Base-by-base conservation (phyloP, 1,140 invertebrate genomes). In the Polyergus mexicanus region DNA sequence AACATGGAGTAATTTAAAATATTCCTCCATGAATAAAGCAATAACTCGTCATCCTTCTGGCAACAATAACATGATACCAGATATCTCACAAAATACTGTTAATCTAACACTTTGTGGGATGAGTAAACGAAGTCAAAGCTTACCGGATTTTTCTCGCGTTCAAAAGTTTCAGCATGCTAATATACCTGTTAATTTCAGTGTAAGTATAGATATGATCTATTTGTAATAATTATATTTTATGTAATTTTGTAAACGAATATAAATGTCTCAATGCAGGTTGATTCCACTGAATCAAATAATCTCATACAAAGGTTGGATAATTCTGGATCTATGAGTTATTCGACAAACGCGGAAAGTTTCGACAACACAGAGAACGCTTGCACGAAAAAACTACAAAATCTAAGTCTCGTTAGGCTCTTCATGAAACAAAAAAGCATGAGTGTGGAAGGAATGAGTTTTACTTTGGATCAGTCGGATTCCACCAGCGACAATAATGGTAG, bases 361-460 rank as follows among this genome's bases (percentile, higher is more conserved):
- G 94, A 94, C 47, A 95, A 94, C 72, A 95, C 93, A 0, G 92
- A 92, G 11, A 87, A 88, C 13, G 95, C 92, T 88, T 95, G 91
- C 90, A 95, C 93, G 91, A 96, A 96, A 94, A 96, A 95, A 71
- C 77, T 95, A 19, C 94, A 95, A 85, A 97, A 97, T 90, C 97
- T 98, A 92, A 98, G 97, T 94, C 95, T 98, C 88, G 97, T 98
- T n/a, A 98, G 98, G 94, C 94, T 98, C 56, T 98, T 98, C 92
- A 98, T 98, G 96, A 98, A 98, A 94, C 98, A 98, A 92, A 98
- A 98, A 93, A 98, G 97, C 92, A 96, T 96, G 93, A 97, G 97
- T 89, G 96, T 96, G 69, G 97, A 97, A 94, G 96, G 96, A 16
- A 97, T 96, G 94, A 95, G 93, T 84, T 80, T 95, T 22, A 94